Conservation (phyloP, 2,113 vertebrate genomes). For the Colaptes auratus region DNA sequence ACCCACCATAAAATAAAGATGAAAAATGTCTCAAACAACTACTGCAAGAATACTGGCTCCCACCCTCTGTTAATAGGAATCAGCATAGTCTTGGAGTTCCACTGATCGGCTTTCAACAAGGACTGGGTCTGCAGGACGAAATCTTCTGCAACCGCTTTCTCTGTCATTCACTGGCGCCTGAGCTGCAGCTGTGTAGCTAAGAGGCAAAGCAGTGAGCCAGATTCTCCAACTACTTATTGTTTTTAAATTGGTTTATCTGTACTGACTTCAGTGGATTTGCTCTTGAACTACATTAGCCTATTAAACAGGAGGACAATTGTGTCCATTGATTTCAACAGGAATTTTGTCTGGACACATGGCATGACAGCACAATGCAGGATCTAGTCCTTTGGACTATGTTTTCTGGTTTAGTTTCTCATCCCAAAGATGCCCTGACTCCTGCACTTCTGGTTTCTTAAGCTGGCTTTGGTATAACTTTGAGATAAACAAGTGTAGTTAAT, state of each 20-base stretch:
- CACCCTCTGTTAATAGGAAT: background rate
- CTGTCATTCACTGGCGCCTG: background rate
- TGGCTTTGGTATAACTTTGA: background rate
- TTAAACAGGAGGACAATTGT: background rate
- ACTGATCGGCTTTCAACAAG: background rate
- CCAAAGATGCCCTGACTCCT: background rate
- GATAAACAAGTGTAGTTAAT: background rate
- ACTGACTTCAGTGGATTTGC: constrained; percentile 28
- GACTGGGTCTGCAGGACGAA: background rate
- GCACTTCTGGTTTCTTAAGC: background rate
- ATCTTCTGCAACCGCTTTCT: background rate
- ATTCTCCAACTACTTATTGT: constrained; percentile 12
- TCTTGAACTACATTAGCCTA: constrained; percentile 6
- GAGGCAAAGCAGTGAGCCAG: constrained; percentile 10
- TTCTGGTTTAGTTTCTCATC: background rate
- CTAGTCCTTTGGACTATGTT: background rate
- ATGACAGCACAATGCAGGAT: background rate
- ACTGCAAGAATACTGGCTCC: background rate
- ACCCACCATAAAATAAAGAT: background rate
- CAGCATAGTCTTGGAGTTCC: background rate
- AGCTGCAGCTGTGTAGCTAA: constrained; percentile 17
- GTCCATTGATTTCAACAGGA: background rate
- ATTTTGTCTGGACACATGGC: background rate
- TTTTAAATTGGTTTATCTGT: constrained; percentile 46
- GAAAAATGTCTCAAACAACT: background rate